Conservation (phyloP, 2,888 invertebrate species). For the Quadroppia sp. region DNA sequence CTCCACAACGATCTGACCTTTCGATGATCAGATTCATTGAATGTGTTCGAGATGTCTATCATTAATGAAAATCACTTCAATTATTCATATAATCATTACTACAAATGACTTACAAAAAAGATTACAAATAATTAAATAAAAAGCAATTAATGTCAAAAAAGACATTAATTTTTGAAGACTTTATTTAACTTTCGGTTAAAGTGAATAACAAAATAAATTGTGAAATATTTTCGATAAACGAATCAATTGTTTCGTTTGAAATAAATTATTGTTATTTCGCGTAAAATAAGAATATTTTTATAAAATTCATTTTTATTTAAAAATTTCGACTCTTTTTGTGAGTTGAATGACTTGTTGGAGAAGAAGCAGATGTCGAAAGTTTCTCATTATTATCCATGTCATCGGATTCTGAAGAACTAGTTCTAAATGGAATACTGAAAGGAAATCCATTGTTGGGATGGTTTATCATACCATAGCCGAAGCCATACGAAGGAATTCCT, state of each 20-base stretch:
- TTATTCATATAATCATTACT: no score
- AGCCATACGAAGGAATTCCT: conserved; percentile 28
- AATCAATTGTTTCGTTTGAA: no score
- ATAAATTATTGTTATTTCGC: no score
- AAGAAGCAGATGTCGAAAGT: not conserved
- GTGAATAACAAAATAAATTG: no score
- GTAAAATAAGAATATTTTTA: not conserved
- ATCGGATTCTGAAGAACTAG: conserved; percentile 2
- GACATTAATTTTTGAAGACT: no score
- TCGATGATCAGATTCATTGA: no score
- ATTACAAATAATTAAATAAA: no score
- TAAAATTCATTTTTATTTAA: not conserved
- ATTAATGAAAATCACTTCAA: no score
- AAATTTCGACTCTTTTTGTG: not conserved
- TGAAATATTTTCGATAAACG: no score
- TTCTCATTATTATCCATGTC: conserved; percentile 6
- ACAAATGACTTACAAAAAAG: no score
- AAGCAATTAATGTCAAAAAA: no score
- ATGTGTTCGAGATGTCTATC: not conserved
- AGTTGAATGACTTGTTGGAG: not conserved
- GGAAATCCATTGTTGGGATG: not conserved
- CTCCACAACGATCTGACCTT: not conserved
- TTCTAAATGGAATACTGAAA: not conserved
- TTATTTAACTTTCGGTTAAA: no score
- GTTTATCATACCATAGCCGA: conserved; percentile 4